Percentiles rank a stretch among this genome's conserved stretches.
phyloP scores from a whole-genome alignment of 2,888 invertebrate genomes.

The Vannuccia rotundouncinata region DNA sequence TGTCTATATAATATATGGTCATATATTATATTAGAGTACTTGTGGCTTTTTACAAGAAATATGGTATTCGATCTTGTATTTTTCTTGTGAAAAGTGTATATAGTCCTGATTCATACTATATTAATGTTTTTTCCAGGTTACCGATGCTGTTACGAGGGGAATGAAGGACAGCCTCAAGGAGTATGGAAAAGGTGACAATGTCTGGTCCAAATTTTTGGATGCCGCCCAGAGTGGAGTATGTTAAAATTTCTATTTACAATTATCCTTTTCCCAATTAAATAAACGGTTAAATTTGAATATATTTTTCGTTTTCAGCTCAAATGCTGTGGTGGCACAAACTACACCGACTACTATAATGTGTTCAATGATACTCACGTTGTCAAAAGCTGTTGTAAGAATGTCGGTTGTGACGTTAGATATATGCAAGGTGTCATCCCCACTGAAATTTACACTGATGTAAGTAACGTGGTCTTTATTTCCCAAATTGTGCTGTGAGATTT shows the following conservation, averaged over 20 bases:
- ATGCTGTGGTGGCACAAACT: conserved; percentile 1
- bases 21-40: too few relatives aligned
- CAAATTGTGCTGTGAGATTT: too few relatives aligned
- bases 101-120: not conserved
- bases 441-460: not conserved
- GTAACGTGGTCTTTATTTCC: not conserved
- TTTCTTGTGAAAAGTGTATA: too few relatives aligned
- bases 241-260: not conserved
- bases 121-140: not conserved
- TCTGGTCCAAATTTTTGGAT: not conserved
- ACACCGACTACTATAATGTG: not conserved
- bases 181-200: not conserved
- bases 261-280: not conserved
- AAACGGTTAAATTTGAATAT: not conserved
- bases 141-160: not conserved
- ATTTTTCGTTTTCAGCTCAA: not conserved
- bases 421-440: not conserved
- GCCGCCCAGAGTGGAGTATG: not conserved
- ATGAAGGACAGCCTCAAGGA: conserved; percentile 9
- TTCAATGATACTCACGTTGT: not conserved
- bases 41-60: too few relatives aligned
- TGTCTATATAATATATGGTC: too few relatives aligned
- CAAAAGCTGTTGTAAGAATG: not conserved
- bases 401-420: not conserved
- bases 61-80: too few relatives aligned